Evolutionary conservation across 2,113 vertebrate species (phyloP).

Genomic region (Apodemus sylvaticus): DNA sequence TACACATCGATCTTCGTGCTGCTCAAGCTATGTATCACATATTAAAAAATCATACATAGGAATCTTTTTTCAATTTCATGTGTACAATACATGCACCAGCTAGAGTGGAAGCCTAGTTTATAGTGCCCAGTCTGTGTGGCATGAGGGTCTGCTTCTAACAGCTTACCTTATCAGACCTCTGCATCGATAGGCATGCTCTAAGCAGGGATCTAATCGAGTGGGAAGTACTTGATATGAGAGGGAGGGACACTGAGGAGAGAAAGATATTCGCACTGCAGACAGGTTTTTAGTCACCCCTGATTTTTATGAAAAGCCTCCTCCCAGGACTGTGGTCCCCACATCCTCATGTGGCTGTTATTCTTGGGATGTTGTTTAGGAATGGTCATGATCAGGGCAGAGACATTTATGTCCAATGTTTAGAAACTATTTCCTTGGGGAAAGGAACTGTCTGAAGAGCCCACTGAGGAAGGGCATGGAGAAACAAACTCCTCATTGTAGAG

Average conservation of each 20-base stretch:
- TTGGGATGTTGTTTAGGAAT: not conserved
- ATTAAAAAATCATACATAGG: not conserved
- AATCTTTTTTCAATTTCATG: not conserved
- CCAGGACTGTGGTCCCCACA: too few relatives aligned
- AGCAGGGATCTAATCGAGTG: not conserved
- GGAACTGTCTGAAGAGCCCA: not conserved
- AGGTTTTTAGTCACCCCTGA: not conserved
- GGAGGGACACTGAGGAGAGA: not conserved
- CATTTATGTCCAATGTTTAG: not conserved
- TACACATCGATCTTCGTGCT: not conserved
- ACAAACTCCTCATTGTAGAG: not conserved
- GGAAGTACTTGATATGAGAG: not conserved
- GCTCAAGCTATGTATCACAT: not conserved
- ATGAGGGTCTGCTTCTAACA: not conserved
- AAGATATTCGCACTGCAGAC: not conserved
- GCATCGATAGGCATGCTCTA: not conserved
- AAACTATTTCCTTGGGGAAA: not conserved
- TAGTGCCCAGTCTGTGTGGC: not conserved
- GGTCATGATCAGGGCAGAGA: not conserved
- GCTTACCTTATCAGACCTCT: not conserved
- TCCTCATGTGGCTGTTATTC: not conserved
- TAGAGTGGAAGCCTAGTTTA: not conserved
- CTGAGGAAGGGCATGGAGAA: not conserved
- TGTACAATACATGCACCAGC: not conserved
- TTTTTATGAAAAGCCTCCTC: not conserved